These are phyloP conservation scores for Volucella inflata DNA, from an alignment of 2,888 invertebrate genomes.

Conservation along the genomic window DNA sequence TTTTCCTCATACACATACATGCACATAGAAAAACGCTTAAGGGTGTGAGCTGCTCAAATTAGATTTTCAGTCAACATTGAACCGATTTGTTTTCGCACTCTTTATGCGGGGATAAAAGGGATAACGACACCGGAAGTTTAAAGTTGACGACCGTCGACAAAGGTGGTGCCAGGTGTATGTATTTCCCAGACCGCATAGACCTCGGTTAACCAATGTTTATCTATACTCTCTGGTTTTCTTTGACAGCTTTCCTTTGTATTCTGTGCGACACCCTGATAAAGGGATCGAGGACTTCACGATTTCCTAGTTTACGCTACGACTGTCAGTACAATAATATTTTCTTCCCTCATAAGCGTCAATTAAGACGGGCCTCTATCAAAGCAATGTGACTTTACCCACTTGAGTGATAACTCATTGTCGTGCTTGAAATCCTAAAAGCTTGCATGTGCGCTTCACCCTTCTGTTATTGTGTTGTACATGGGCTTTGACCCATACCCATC, in stretches of 20 bases:
- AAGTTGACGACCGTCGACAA: conserved; percentile 38
- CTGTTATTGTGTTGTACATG: conserved; percentile 15
- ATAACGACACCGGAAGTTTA: conserved; percentile 20
- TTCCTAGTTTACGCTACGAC: conserved; percentile 29
- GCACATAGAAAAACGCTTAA: conserved; percentile 8
- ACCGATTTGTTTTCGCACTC: neutral
- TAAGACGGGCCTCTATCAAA: conserved; percentile 16
- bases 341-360: conserved; percentile 44
- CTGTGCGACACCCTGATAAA: conserved; percentile 7
- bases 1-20: conserved; percentile 4
- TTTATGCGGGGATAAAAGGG: neutral
- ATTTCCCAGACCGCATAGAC: no score
- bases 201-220: neutral
- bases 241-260: conserved; percentile 17
- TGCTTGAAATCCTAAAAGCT: conserved; percentile 8
- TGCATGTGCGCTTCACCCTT: conserved; percentile 13
- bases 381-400: conserved; percentile 25
- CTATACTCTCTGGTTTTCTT: conserved; percentile 29
- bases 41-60: conserved; percentile 54
- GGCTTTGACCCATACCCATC: conserved; percentile 28
- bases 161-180: conserved; percentile 10
- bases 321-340: conserved; percentile 25
- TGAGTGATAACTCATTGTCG: conserved; percentile 4
- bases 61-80: conserved; percentile 47
- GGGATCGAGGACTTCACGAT: neutral